Evolutionary conservation across 2,113 vertebrate species (phyloP), one percentile per base, ranked within the genome.

Genomic region (Oncorhynchus mykiss): DNA sequence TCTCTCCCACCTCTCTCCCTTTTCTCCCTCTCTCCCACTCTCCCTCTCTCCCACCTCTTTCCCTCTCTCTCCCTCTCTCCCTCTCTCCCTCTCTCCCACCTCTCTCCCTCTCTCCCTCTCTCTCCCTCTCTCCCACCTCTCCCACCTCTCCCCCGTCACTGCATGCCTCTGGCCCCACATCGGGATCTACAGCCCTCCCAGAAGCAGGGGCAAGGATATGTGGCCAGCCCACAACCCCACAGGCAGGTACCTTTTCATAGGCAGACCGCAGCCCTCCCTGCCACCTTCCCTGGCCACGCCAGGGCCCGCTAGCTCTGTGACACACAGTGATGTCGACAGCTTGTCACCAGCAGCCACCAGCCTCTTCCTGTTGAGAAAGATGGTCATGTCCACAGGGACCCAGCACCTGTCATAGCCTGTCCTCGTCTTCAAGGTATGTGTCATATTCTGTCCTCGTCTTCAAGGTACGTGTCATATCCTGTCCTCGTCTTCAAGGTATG

Each of bases 331-430:
- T 66, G 70, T 22, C 29, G 74, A 84, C 85, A 87, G 83, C 62
- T 75, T 80, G 80, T 87, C 82, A 71, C 78, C 76, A 8, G 73
- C 60, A 75, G 70, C 81, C 78, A 83, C 73, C 62, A 69, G 81
- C 73, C 82, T 66, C 78, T 71, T 80, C 24, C 0, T 69, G 74
- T 88, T 74, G 72, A 70, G 72, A 39, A 25, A 51, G 60, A 71
- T 16, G 49, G 31, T 71, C 39, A 54, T 59, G 31, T 80, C 87
- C 78, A 31, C 48, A 64, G 90, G 85, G 88, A 90, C 74, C 83
- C 77, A 80, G 80, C 87, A 74, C 14, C 22, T 91, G 92, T 87
- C 88, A 82, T 75, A 82, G 86, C 80, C 81, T 86, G 82, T 88
- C 85, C 80, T 74, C 84, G 77, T 27, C 27, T 27, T 27, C 2